Base-by-base conservation (phyloP, 2,888 invertebrate genomes). In the Eupithecia vulgata region DNA sequence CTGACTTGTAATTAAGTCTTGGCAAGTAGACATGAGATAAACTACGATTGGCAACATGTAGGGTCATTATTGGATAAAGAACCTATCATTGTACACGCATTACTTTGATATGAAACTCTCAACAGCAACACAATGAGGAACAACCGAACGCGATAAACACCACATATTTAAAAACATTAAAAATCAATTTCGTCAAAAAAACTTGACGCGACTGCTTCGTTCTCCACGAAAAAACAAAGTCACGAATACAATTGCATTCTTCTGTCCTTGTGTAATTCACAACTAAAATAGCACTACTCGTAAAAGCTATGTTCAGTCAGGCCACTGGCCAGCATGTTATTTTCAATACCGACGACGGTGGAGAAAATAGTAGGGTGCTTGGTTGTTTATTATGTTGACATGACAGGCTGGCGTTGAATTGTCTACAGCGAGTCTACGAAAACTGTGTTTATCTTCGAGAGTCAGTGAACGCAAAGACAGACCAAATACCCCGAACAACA, bases 21-120 rank as follows among this genome's bases (percentile, higher is more conserved):
- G 80, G 82, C 83, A 84, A 83, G 85, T 87, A 88, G 85, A 87
- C 88, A 84, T 82, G 87, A 91, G 93, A 93, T 93, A 92, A 92
- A 90, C 67, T 70, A 80, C 81, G 84, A 84, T 86, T 84, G 86
- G 81, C 83, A 85, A 86, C 83, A 84, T 80, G 81, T 84, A 85
- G 84, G 85, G 86, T 84, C 85, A 83, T 84, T 87, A 76, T 72
- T 77, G 76, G 73, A 74, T 74, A 73, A 72, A 72, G 62, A 68
- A 67, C 61, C 35, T 48, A 70, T 64, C 42, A 61, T 66, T 21
- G 30, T 69, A 48, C 21, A 62, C 42, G 42, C 15, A 52, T 57
- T 34, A 37, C 10, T 8, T 42, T 68, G 25, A 45, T 40, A 35
- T 21, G 25, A 21, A 40, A n/a, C 21, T 10, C 64, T 40, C 21